Evolutionary conservation across 37 sponge, comb jelly and placozoan genomes (phyloP).

Genomic region (Aphrocallistes beatrix): DNA sequence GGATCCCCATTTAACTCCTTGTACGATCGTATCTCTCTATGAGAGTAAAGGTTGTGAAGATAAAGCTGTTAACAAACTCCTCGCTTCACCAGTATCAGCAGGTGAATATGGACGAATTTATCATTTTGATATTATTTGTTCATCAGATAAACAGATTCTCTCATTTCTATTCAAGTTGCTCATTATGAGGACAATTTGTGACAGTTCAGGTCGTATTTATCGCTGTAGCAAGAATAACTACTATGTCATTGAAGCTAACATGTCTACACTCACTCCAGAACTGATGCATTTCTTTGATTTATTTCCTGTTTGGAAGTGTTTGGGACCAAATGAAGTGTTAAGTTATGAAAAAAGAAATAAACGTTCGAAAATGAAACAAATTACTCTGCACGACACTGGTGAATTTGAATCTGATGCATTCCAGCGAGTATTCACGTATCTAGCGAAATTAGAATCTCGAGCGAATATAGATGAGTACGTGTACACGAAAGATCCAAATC

Average conservation of each 20-base stretch:
- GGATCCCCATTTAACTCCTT: background rate
- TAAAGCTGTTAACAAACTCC: background rate
- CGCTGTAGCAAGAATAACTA: slow-evolving; percentile 13
- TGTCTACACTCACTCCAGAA: background rate
- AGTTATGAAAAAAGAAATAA: background rate
- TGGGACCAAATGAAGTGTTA: background rate
- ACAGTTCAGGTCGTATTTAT: background rate
- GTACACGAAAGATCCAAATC: no score
- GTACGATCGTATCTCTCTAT: background rate
- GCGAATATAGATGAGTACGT: background rate
- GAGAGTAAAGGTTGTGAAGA: background rate
- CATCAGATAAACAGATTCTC: background rate
- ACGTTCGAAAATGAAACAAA: background rate
- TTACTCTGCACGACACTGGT: background rate
- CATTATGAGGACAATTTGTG: background rate
- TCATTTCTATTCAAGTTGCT: background rate
- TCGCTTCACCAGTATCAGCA: background rate
- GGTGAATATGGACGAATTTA: background rate
- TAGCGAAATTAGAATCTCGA: background rate
- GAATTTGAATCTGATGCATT: background rate
- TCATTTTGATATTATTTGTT: background rate
- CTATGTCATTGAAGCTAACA: background rate
- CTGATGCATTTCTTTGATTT: background rate
- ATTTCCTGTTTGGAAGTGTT: background rate
- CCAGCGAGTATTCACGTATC: background rate